Evolutionary conservation across 2,113 vertebrate species (phyloP).

Genomic region (Hystrix cristata): DNA sequence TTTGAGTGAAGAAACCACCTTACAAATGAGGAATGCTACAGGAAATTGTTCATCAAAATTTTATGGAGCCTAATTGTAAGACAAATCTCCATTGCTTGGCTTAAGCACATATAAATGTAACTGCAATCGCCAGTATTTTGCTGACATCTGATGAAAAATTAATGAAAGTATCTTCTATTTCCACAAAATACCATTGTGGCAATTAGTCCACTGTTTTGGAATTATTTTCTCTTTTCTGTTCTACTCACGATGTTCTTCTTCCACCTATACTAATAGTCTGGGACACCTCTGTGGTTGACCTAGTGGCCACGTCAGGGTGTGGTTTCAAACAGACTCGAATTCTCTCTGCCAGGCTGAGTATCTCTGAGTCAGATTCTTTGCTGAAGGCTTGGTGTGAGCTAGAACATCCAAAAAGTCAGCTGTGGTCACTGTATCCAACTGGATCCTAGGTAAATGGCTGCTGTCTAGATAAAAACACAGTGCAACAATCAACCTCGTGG

Average conservation of each 20-base stretch:
- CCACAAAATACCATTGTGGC: constrained; percentile 24
- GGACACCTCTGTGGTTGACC: neutral
- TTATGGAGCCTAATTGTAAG: constrained; percentile 54
- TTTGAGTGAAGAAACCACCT: constrained; percentile 3
- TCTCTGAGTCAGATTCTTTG: constrained; percentile 92
- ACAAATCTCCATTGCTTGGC: constrained; percentile 23
- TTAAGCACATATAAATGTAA: neutral
- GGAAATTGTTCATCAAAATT: constrained; percentile 41
- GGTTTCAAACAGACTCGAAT: constrained; percentile 93
- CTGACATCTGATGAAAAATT: constrained; percentile 1
- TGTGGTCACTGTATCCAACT: constrained; percentile 93
- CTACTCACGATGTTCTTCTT: neutral
- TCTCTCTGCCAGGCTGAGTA: constrained; percentile 95
- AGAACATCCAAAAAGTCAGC: constrained; percentile 94
- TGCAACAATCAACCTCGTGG: neutral
- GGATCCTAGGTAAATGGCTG: constrained; percentile 85
- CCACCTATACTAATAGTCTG: neutral
- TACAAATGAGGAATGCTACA: constrained; percentile 14
- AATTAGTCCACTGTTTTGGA: neutral
- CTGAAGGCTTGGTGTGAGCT: constrained; percentile 95
- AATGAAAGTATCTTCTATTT: neutral
- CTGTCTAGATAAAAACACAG: constrained; percentile 84
- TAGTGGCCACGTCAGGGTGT: neutral
- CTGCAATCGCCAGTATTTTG: neutral
- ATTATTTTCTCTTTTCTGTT: neutral